Evolutionary conservation across 2,888 invertebrate species (phyloP).

Genomic region (Temnothorax unifasciatus): DNA sequence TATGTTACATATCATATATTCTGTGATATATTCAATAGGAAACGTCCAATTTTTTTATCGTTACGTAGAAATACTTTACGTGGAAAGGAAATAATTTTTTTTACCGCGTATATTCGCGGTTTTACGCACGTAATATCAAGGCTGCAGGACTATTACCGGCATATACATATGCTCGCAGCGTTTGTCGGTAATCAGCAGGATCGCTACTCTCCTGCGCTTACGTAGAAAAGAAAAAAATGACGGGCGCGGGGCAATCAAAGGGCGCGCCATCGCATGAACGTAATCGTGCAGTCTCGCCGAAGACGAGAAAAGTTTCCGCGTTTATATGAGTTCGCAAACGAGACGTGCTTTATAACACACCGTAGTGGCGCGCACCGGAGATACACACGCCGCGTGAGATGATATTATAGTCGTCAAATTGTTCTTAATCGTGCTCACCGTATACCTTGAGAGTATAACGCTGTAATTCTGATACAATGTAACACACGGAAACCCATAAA

Average conservation of each 20-base stretch:
- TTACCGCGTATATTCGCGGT: not conserved
- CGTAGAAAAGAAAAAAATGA: constrained; percentile 34
- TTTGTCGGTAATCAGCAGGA: constrained; percentile 48
- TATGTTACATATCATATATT: not conserved
- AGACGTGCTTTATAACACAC: constrained; percentile 33
- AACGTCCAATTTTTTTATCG: not conserved
- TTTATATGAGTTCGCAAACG: constrained; percentile 32
- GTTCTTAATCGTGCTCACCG: constrained; percentile 36
- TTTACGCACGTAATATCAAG: constrained; percentile 26
- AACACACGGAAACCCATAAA: not conserved
- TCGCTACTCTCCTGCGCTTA: constrained; percentile 19
- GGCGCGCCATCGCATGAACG: constrained; percentile 48
- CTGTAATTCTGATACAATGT: constrained; percentile 39
- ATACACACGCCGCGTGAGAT: not conserved
- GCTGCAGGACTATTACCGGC: constrained; percentile 21
- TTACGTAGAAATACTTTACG: not conserved
- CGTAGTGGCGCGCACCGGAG: not conserved
- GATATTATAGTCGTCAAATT: constrained; percentile 40
- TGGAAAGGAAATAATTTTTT: constrained; percentile 21
- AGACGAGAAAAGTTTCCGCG: constrained; percentile 29
- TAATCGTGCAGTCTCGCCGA: constrained; percentile 30
- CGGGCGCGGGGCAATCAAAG: constrained; percentile 43
- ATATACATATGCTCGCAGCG: not conserved
- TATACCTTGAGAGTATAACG: not conserved
- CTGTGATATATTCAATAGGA: no score